A percentile compares a stretch with the other conserved stretches of the same genome.
Evolutionary conservation across 2,888 invertebrate genomes (phyloP).

Genomic region (Leptothorax acervorum): DNA sequence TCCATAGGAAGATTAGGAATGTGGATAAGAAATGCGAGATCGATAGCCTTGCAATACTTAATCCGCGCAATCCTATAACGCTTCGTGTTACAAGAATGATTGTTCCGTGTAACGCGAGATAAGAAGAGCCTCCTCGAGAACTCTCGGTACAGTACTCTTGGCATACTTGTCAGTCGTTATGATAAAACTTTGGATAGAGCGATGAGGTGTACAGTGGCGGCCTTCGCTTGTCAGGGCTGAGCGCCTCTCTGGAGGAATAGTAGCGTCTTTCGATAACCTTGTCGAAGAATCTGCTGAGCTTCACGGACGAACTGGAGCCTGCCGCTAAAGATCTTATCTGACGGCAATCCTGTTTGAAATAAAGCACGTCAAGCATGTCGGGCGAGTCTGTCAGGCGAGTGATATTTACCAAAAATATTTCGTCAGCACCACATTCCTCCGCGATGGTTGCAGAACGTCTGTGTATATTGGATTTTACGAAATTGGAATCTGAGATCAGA

Average conservation of each 20-base stretch:
- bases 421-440: slow-evolving; percentile 97
- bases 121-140: background rate
- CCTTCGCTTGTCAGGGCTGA: slow-evolving; percentile 87
- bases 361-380: background rate
- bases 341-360: slow-evolving; percentile 86
- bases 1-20: slow-evolving; percentile 36
- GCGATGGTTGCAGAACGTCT: slow-evolving; percentile 91
- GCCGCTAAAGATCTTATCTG: slow-evolving; percentile 94
- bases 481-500: slow-evolving; percentile 89
- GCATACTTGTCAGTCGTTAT: slow-evolving; percentile 84
- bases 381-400: background rate
- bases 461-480: slow-evolving; percentile 88
- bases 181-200: slow-evolving; percentile 87
- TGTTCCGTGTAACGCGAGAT: background rate
- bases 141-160: background rate
- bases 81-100: background rate
- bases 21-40: slow-evolving; percentile 33
- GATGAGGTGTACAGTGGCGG: slow-evolving; percentile 86
- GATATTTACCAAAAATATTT: slow-evolving; percentile 91
- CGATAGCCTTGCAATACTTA: background rate
- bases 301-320: slow-evolving; percentile 97
- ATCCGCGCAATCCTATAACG: background rate
- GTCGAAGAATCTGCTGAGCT: slow-evolving; percentile 97
- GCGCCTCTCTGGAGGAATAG: slow-evolving; percentile 86
- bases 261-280: slow-evolving; percentile 90